Percentiles rank a stretch among this genome's conserved stretches.
Evolutionary conservation across 2,797 vertebrate species (phyloP).

Genomic region (Poecilia picta): DNA sequence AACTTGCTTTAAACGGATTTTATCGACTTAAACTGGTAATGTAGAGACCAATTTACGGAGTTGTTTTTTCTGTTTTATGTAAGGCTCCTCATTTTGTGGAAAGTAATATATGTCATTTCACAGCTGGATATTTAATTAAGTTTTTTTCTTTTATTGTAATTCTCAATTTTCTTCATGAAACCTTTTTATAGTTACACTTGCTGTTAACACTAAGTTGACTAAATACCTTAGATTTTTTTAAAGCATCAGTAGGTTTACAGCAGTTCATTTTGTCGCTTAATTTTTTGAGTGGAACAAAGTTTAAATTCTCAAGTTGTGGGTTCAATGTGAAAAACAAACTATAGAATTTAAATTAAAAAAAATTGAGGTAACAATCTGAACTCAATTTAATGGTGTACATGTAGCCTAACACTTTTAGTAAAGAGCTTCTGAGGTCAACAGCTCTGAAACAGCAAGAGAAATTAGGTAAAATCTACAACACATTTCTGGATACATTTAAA

Average conservation of each 20-base stretch:
- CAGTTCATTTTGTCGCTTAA: neutral
- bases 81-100: neutral
- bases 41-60: neutral
- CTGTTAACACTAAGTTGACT: neutral
- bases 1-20: neutral
- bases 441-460: no score
- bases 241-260: neutral
- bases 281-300: neutral
- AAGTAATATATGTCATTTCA: neutral
- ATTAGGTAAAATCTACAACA: no score
- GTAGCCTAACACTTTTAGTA: no score
- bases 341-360: no score
- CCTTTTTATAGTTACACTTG: neutral
- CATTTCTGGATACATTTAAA: no score
- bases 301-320: neutral
- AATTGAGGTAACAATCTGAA: no score
- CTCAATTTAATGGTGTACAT: no score
- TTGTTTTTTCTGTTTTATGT: neutral
- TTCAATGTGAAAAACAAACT: neutral
- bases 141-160: neutral
- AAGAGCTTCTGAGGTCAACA: no score
- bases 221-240: neutral
- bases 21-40: slow-evolving; percentile 5
- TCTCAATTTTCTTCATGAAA: neutral
- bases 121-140: neutral